Evolutionary conservation across 2,113 vertebrate genomes (phyloP).

Genomic region (Coracopsis vasa): DNA sequence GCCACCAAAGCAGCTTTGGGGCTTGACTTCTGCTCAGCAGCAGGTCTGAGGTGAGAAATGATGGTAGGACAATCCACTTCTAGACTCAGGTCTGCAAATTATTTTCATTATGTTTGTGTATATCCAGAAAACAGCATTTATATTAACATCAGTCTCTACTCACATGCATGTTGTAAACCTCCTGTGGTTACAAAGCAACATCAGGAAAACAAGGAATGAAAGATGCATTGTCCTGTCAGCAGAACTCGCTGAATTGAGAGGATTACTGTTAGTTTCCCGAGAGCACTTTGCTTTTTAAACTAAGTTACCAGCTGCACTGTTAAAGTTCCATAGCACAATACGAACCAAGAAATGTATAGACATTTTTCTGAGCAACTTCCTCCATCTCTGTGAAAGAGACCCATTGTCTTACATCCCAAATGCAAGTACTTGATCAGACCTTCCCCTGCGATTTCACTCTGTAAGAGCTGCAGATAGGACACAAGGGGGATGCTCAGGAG

Average conservation of each 20-base stretch:
- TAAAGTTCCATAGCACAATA: neutral
- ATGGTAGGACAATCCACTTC: neutral
- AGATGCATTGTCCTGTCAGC: neutral
- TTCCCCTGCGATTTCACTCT: neutral
- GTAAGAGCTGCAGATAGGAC: neutral
- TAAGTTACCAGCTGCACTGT: neutral
- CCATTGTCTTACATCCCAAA: neutral
- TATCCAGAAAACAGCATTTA: neutral
- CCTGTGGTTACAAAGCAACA: neutral
- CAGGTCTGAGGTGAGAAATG: neutral
- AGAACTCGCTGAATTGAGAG: neutral
- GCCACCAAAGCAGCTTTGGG: neutral
- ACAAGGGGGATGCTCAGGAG: constrained; percentile 7
- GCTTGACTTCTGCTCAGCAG: neutral
- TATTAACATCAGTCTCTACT: neutral
- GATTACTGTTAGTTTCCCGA: neutral
- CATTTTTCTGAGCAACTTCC: neutral
- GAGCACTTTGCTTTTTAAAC: neutral
- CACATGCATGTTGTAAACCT: neutral
- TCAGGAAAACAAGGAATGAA: neutral
- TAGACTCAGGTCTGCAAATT: neutral
- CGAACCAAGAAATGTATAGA: neutral
- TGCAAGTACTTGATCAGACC: neutral
- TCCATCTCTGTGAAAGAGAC: neutral
- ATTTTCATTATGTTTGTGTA: neutral